A percentile compares a stretch with the other conserved stretches of the same genome.
Conservation (phyloP, 2,113 vertebrate genomes). For the Mustelus asterias region DNA sequence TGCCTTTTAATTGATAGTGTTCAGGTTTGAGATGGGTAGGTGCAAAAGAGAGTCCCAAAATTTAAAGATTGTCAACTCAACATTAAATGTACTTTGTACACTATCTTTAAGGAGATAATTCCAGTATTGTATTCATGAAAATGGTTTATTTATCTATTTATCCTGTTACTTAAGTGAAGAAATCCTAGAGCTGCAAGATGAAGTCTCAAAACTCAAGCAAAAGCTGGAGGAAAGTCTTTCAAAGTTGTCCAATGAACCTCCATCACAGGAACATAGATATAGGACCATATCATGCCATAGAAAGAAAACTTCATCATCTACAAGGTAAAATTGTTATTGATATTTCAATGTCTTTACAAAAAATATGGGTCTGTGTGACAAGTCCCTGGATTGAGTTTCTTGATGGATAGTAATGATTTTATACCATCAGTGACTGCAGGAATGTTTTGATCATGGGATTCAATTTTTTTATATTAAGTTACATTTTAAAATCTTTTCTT, state of each 20-base stretch:
- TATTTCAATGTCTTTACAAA: not conserved
- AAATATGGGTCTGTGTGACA: not conserved
- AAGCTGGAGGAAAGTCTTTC: conserved; percentile 55
- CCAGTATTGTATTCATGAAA: not conserved
- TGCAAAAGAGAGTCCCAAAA: not conserved
- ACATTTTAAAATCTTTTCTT: not conserved
- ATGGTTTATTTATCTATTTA: not conserved
- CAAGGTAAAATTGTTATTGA: conserved; percentile 46
- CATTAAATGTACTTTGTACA: not conserved
- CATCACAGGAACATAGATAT: conserved; percentile 45
- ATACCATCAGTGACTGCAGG: not conserved
- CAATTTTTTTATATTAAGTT: not conserved
- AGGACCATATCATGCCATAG: conserved; percentile 42
- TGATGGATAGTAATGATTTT: not conserved
- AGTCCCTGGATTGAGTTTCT: not conserved
- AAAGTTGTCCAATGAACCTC: conserved; percentile 52
- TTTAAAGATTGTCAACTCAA: not conserved
- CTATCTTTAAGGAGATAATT: not conserved
- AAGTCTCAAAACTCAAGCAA: conserved; percentile 57
- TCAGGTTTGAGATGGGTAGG: not conserved
- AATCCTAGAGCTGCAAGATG: conserved; percentile 55
- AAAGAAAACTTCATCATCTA: conserved; percentile 37
- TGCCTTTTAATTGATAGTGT: not conserved
- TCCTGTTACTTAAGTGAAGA: conserved; percentile 49
- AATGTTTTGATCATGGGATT: conserved; percentile 10